Base-by-base conservation (phyloP, 1,140 invertebrate genomes). In the Aradophagus sp. region DNA sequence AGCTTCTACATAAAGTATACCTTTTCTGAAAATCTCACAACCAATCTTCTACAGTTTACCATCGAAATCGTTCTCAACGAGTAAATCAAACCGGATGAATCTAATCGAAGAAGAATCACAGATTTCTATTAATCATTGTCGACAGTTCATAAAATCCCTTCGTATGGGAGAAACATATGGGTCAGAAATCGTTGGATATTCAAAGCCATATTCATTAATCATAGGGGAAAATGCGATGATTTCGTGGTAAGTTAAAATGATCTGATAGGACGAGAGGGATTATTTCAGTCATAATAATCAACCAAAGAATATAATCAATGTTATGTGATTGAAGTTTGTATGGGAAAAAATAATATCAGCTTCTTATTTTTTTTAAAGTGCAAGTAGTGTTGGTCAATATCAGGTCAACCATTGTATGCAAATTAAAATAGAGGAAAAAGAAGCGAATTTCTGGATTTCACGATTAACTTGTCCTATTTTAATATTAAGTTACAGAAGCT, bases 401-500 rank as follows among this genome's bases (percentile, higher is more conserved):
- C 23, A 15, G 38, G 36, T 71, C 59, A 56, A 52, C n/a, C 62
- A 3, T n/a, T 2, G 20, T 10, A 15, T 31, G 35, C n/a, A n/a
- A n/a, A n/a, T n/a, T n/a, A n/a, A n/a, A n/a, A n/a, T 11, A 10
- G n/a, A 2, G 12, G 10, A 10, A 29, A 5, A 59, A 47, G 27
- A 31, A 14, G 44, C 6, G 12, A 27, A 41, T 45, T 13, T 23
- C 14, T 2, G 2, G 41, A n/a, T 11, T 48, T 58, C 41, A 45
- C 52, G 45, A 70, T 70, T 59, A 56, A 70, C 61, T 73, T 75
- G n/a, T 75, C 62, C 63, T 68, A 55, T 58, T 75, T 71, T 68
- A 71, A 71, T 71, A 75, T 75, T 72, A 62, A 63, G 53, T 61
- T 55, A 44, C 69, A 53, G 69, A 73, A 72, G 73, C 59, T 44